Evolutionary conservation across 2,113 vertebrate species (phyloP), one percentile per base, ranked within the genome.

Genomic region (Bolborhynchus lineola): DNA sequence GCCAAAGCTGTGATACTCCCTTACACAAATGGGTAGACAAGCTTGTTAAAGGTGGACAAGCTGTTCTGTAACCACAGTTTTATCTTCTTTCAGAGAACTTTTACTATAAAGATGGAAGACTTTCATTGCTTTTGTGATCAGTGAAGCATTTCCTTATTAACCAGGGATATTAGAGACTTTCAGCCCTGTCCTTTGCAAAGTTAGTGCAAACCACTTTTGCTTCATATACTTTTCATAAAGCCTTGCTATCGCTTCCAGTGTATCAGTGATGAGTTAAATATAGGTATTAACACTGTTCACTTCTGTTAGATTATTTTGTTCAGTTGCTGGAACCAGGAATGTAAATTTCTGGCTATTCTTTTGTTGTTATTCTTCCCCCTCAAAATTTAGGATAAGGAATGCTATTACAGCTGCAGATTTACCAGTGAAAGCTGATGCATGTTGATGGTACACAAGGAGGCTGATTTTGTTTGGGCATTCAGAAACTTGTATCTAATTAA

Each of bases 401-500:
- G 1, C 63, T 33, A 18, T 39, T 95, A 79, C 62, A 82, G 44
- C 28, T 25, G n/a, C 74, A 55, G 39, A 69, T 69, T 87, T 79
- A 62, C 82, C 93, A 55, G 42, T 79, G 93, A 53, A 94, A 84
- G 76, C 9, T 75, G 87, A 74, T 29, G 71, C 29, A 13, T 37
- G 35, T 60, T 81, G 70, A 64, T 78, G 65, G 53, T 25, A 50
- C 55, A 44, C 63, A 86, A 92, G 96, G 78, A 82, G 93, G 80
- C 65, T 93, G 52, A 93, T 92, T 95, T 96, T 94, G 85, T 90
- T 83, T 85, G 82, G 75, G 94, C 92, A 42, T 86, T 90, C 70
- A 89, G 96, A 95, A 95, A 95, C 26, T 65, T 53, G 67, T 96
- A 86, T 86, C 94, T 97, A 96, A 97, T 97, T 97, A 97, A 97